A percentile compares a stretch with the other conserved stretches of the same genome.
Conservation (phyloP, 30 jellyfish, hydroid and myxozoan species). For the Turritopsis rubra region DNA sequence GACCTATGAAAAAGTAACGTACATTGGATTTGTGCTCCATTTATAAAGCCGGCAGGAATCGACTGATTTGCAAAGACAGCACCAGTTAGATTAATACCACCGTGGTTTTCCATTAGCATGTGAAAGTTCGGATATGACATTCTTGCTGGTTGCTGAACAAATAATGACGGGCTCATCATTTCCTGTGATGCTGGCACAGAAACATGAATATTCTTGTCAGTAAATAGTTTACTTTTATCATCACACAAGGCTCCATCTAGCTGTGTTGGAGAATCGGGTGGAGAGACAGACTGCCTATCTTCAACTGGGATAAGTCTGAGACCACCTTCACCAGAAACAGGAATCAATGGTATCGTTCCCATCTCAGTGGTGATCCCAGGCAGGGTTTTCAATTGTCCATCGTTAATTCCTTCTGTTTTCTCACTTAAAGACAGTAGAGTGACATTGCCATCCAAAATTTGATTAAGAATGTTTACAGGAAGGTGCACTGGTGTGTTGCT, state of each 20-base stretch:
- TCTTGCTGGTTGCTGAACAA: neutral
- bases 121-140: neutral
- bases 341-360: slow-evolving; percentile 44
- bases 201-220: neutral
- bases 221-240: neutral
- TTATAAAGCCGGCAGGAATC: neutral
- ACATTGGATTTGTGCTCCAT: neutral
- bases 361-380: slow-evolving; percentile 32
- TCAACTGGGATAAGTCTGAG: slow-evolving; percentile 31
- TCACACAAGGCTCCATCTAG: neutral
- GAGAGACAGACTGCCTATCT: neutral
- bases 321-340: slow-evolving; percentile 32
- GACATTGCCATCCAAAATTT: slow-evolving; percentile 35
- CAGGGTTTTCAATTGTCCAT: neutral
- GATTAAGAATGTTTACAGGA: slow-evolving; percentile 44
- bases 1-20: neutral
- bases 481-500: slow-evolving; percentile 39
- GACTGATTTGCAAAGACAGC: neutral
- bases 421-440: slow-evolving; percentile 41
- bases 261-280: neutral
- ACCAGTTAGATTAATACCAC: neutral
- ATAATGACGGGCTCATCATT: neutral
- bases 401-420: slow-evolving; percentile 10
- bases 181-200: neutral
- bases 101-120: neutral